Conservation (phyloP, 2,797 vertebrate genomes). For the Loriculus beryllinus region DNA sequence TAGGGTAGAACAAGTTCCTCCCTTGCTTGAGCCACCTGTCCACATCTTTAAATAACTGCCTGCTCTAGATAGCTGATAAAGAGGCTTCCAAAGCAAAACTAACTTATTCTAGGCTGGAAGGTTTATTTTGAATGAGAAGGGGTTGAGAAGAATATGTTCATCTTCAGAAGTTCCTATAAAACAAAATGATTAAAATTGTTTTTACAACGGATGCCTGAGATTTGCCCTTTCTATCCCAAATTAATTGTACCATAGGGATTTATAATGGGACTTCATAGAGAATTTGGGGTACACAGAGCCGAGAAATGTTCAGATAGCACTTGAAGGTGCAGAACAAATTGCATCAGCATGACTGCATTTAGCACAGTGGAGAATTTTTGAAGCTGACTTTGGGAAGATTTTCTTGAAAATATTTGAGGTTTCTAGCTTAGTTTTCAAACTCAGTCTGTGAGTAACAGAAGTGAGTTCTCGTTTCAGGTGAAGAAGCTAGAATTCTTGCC, state of each 20-base stretch:
- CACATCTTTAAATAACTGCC: not conserved
- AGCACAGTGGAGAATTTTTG: not conserved
- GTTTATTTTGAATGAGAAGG: not conserved
- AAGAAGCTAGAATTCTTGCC: not conserved
- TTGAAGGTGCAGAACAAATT: not conserved
- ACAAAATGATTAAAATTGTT: not conserved
- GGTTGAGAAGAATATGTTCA: not conserved
- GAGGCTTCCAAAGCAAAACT: not conserved
- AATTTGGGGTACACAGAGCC: accelerated
- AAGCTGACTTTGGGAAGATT: not conserved
- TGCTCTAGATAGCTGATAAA: not conserved
- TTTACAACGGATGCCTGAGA: not conserved
- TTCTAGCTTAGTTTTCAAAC: not conserved
- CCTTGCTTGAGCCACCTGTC: not conserved
- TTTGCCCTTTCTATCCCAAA: not conserved
- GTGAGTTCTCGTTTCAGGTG: not conserved
- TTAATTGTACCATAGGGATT: not conserved
- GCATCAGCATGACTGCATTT: not conserved
- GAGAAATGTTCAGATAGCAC: not conserved
- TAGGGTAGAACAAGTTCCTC: not conserved
- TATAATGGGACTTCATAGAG: not conserved
- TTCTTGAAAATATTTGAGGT: not conserved
- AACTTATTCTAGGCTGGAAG: accelerated
- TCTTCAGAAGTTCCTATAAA: not conserved
- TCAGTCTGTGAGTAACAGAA: not conserved